These are phyloP conservation scores for Teleopsis dalmanni DNA, from an alignment of 1,140 invertebrate genomes.

Conservation along the genomic window DNA sequence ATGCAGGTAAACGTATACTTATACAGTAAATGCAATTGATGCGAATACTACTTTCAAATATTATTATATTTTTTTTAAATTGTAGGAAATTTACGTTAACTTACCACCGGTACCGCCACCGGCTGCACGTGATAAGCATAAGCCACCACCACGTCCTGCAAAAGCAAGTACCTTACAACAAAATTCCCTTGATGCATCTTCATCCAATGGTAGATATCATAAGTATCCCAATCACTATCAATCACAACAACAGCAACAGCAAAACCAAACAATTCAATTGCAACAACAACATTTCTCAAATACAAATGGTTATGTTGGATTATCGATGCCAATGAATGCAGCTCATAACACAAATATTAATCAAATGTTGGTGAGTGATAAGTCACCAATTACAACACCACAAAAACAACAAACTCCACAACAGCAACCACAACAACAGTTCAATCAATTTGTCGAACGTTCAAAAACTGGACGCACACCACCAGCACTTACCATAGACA, in stretches of 20 bases:
- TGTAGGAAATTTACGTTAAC: constrained; percentile 41
- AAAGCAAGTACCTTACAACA: constrained; percentile 36
- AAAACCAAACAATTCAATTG: neutral
- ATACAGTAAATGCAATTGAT: neutral
- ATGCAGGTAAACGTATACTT: constrained; percentile 34
- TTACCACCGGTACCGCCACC: constrained; percentile 36
- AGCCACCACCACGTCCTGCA: constrained; percentile 36
- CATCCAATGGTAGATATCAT: constrained; percentile 7
- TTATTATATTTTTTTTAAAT: neutral
- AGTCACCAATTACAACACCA: too few species aligned
- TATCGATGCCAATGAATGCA: constrained; percentile 30
- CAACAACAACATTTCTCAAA: constrained; percentile 34
- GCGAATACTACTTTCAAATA: neutral
- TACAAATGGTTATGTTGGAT: constrained; percentile 40
- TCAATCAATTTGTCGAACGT: neutral
- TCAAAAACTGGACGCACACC: neutral
- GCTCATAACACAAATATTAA: neutral
- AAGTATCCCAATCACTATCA: constrained; percentile 5
- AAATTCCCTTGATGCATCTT: constrained; percentile 6
- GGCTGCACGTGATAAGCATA: constrained; percentile 28
- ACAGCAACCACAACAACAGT: constrained; percentile 7
- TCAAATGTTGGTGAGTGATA: neutral
- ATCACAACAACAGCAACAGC: constrained; percentile 20
- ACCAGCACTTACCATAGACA: neutral
- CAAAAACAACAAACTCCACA: constrained; percentile 9